These are phyloP conservation scores for Eupithecia subfuscata DNA, from an alignment of 2,888 invertebrate genomes.

Conservation along the genomic window DNA sequence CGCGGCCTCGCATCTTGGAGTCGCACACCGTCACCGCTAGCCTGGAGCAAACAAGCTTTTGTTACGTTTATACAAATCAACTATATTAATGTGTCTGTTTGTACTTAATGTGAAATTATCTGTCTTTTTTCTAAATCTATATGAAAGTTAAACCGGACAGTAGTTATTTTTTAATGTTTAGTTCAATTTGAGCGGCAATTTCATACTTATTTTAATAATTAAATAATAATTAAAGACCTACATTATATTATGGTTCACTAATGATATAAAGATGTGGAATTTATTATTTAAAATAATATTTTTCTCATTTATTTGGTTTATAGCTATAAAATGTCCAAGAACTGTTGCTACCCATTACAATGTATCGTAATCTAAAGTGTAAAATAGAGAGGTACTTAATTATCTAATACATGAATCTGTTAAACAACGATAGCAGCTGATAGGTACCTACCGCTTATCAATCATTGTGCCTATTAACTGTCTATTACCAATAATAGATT, in stretches of 20 bases:
- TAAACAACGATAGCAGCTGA: neutral
- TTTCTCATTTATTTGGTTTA: too few species aligned
- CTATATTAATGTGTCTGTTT: neutral
- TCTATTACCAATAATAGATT: neutral
- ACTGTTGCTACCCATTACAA: neutral
- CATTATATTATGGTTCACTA: too few species aligned
- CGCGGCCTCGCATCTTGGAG: constrained; percentile 68
- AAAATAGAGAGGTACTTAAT: neutral
- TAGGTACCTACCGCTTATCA: neutral
- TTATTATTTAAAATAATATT: too few species aligned
- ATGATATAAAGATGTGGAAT: too few species aligned
- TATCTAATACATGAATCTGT: neutral
- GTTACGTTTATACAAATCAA: neutral
- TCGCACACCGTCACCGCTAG: constrained; percentile 44
- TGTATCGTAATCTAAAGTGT: neutral
- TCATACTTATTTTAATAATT: too few species aligned
- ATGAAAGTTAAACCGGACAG: too few species aligned
- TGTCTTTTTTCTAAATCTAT: neutral
- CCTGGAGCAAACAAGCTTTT: constrained; percentile 34
- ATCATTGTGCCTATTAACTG: neutral
- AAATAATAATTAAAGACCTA: too few species aligned
- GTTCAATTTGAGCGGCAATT: too few species aligned
- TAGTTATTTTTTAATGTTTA: too few species aligned
- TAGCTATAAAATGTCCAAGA: neutral
- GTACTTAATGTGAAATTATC: neutral